Conservation (phyloP, 1,140 invertebrate genomes). For the Lepidurus packardi region DNA sequence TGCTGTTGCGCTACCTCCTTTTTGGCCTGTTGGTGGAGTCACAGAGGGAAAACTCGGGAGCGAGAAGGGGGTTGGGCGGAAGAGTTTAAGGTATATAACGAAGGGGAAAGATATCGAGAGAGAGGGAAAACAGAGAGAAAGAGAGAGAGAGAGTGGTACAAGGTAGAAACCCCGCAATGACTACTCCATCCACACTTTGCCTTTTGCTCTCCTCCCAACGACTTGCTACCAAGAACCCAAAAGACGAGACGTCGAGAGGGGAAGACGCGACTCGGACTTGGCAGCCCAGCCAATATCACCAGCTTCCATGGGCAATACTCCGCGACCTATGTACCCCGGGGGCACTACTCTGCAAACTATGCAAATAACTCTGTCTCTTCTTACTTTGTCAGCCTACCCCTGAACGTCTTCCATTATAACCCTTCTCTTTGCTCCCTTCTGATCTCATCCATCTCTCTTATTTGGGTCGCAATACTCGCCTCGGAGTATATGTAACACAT, state of each 20-base stretch:
- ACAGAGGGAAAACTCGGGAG: neutral
- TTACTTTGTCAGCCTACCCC: neutral
- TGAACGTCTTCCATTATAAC: neutral
- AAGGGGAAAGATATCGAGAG: too few species aligned
- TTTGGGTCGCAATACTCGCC: neutral
- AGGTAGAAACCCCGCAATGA: conserved; percentile 6
- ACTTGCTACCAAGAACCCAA: neutral
- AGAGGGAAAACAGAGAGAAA: too few species aligned
- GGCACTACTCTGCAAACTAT: neutral
- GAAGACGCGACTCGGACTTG: neutral
- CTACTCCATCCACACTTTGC: neutral
- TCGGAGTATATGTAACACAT: too few species aligned
- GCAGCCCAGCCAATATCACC: conserved; percentile 15
- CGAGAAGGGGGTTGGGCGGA: neutral
- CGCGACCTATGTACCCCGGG: neutral
- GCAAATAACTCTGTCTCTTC: neutral
- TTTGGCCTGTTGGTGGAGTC: conserved; percentile 2
- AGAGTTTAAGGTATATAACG: neutral
- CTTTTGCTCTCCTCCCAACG: neutral
- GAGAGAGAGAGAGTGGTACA: neutral
- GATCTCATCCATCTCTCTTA: neutral
- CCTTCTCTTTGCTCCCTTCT: neutral
- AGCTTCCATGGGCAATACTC: neutral
- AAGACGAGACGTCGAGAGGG: neutral
- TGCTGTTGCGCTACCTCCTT: conserved; percentile 14